Conservation (phyloP, 2,113 vertebrate species). For the Parotia lawesii region DNA sequence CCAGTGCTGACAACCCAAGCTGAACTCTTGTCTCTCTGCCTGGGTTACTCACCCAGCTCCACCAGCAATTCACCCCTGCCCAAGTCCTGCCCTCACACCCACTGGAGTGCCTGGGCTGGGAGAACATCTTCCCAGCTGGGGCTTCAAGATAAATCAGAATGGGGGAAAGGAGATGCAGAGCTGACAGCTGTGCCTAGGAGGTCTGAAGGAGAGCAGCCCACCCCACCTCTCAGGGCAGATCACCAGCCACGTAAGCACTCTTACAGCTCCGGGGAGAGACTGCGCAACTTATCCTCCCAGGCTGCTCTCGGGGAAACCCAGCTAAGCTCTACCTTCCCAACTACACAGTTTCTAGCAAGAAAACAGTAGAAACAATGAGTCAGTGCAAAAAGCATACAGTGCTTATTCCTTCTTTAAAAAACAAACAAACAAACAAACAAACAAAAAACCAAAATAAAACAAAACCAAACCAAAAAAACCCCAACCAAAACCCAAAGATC, state of each 20-base stretch:
- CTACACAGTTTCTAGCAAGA: neutral
- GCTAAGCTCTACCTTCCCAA: neutral
- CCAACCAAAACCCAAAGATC: neutral
- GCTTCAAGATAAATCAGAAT: neutral
- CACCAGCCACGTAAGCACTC: fast-evolving
- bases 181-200: neutral
- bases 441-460: too few species aligned
- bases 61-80: neutral
- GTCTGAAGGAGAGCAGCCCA: neutral
- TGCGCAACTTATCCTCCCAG: neutral
- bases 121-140: neutral
- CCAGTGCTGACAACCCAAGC: fast-evolving
- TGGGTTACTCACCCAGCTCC: neutral
- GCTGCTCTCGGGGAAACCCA: neutral
- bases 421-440: neutral
- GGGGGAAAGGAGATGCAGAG: neutral
- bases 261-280: neutral
- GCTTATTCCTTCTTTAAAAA: neutral
- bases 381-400: neutral
- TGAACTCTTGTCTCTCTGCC: neutral
- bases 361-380: neutral
- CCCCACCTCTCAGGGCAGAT: neutral
- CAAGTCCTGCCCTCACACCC: neutral
- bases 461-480: too few species aligned
- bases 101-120: neutral